A percentile compares a stretch with the other conserved stretches of the same genome.
Conservation (phyloP, 2,888 invertebrate genomes). For the Scelioninae gen. 1 region DNA sequence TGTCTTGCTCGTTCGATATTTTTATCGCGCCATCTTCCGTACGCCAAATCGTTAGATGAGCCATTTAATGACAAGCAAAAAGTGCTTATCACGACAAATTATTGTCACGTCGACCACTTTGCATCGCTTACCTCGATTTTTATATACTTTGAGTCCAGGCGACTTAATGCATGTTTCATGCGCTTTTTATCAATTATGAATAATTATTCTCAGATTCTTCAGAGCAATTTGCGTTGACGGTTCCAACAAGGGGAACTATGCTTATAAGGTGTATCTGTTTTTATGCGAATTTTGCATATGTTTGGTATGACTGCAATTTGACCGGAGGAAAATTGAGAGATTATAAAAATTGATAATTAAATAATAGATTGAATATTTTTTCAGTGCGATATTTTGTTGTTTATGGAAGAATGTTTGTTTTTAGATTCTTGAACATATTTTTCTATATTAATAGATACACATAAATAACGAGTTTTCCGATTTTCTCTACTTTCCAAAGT, state of each 20-base stretch:
- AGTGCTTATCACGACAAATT: constrained; percentile 36
- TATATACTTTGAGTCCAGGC: neutral
- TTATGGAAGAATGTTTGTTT: too few species aligned
- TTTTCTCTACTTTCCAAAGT: too few species aligned
- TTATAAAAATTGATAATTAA: too few species aligned
- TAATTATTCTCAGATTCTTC: constrained; percentile 1
- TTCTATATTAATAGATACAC: too few species aligned
- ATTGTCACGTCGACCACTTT: constrained; percentile 19
- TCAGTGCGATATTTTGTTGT: too few species aligned
- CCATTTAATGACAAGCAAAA: constrained; percentile 31
- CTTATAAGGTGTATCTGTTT: neutral
- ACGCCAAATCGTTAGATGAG: constrained; percentile 42
- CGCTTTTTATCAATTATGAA: constrained; percentile 24
- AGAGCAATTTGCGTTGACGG: neutral
- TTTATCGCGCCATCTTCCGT: constrained; percentile 64
- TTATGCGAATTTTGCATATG: neutral
- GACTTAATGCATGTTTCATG: constrained; percentile 10
- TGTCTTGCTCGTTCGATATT: constrained; percentile 48
- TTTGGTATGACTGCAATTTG: too few species aligned
- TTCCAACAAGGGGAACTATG: neutral
- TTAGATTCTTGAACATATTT: too few species aligned
- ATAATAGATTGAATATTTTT: too few species aligned
- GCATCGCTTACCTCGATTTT: neutral
- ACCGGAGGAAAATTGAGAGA: too few species aligned
- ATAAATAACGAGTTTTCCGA: too few species aligned